These are phyloP conservation scores for Vollenhovia emeryi DNA, from an alignment of 1,140 invertebrate genomes.

Conservation along the genomic window DNA sequence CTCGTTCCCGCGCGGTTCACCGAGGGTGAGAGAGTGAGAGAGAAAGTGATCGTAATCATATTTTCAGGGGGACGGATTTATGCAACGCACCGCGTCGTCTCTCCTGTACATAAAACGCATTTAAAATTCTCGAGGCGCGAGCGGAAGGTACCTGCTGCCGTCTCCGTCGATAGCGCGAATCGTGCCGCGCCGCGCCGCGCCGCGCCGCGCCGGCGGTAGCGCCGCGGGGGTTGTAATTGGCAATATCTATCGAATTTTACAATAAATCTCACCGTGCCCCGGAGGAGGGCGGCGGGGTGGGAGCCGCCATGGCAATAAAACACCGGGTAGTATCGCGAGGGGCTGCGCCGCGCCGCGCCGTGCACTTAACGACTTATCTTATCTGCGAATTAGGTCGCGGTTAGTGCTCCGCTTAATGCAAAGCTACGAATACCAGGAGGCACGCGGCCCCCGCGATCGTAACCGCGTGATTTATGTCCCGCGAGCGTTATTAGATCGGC, in stretches of 20 bases:
- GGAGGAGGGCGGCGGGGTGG: slow-evolving; percentile 58
- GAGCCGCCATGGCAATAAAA: slow-evolving; percentile 77
- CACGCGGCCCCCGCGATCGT: slow-evolving; percentile 58
- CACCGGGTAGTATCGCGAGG: slow-evolving; percentile 77
- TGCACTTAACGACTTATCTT: slow-evolving; percentile 82
- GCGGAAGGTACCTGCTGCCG: slow-evolving; percentile 60
- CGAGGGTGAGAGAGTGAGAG: slow-evolving; percentile 38
- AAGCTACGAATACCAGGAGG: slow-evolving; percentile 55
- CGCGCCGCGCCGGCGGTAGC: slow-evolving; percentile 36
- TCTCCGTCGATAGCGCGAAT: slow-evolving; percentile 61
- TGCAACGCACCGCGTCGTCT: slow-evolving; percentile 70
- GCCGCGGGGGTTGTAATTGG: slow-evolving; percentile 77
- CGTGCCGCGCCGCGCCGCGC: background rate
- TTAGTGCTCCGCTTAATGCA: slow-evolving; percentile 71
- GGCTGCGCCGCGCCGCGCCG: slow-evolving; percentile 71
- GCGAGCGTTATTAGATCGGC: slow-evolving; percentile 21
- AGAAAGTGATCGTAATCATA: slow-evolving; percentile 73
- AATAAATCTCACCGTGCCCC: slow-evolving; percentile 77
- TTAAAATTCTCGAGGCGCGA: slow-evolving; percentile 79
- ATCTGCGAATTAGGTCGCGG: slow-evolving; percentile 81
- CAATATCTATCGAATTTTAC: slow-evolving; percentile 82
- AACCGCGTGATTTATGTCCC: slow-evolving; percentile 61
- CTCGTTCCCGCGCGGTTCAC: background rate
- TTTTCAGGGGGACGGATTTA: slow-evolving; percentile 73
- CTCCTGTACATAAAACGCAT: slow-evolving; percentile 76